Evolutionary conservation across 2,888 invertebrate genomes (phyloP).

Genomic region (Oconnorella tubifera): DNA sequence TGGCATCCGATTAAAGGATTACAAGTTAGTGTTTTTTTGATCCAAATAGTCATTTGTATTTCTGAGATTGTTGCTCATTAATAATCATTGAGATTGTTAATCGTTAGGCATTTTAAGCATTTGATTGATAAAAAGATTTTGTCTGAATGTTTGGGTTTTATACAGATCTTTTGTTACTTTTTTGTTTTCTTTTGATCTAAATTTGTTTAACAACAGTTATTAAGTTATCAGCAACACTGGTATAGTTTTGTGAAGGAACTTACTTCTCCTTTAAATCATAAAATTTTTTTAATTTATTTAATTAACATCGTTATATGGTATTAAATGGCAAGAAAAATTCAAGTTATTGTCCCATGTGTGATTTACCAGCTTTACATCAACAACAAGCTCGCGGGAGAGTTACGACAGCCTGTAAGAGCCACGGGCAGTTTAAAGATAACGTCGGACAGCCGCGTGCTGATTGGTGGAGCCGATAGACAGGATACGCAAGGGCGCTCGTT

Average conservation of each 20-base stretch:
- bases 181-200: too few relatives aligned
- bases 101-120: not conserved
- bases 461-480: conserved; percentile 33
- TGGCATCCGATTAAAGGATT: conserved; percentile 48
- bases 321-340: too few relatives aligned
- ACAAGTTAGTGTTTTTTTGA: conserved; percentile 13
- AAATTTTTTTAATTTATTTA: not conserved
- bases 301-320: not conserved
- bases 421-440: not conserved
- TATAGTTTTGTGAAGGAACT: too few relatives aligned
- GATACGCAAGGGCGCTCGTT: conserved; percentile 13
- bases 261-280: too few relatives aligned
- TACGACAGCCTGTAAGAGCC: not conserved
- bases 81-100: not conserved
- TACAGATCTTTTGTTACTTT: too few relatives aligned
- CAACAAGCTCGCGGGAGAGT: conserved; percentile 26
- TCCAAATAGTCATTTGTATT: too few relatives aligned
- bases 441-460: conserved; percentile 18
- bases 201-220: too few relatives aligned
- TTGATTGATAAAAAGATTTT: too few relatives aligned
- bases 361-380: conserved; percentile 24
- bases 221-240: too few relatives aligned
- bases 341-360: too few relatives aligned
- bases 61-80: not conserved
- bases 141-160: too few relatives aligned